Conservation (phyloP, 1,140 invertebrate species). For the Copidosoma floridanum region DNA sequence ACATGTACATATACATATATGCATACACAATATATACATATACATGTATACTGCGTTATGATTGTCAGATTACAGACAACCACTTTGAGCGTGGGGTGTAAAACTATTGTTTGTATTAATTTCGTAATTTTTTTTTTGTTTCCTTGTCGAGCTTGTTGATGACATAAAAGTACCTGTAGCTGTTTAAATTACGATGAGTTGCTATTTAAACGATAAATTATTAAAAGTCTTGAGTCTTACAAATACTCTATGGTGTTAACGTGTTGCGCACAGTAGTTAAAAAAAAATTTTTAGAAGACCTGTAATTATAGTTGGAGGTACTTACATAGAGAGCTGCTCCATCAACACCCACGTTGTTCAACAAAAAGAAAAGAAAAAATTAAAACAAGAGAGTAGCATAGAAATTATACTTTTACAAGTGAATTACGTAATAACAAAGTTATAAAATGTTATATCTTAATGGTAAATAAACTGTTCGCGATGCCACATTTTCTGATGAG, state of each 20-base stretch:
- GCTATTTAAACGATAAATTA: slow-evolving; percentile 2
- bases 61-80: background rate
- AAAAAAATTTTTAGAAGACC: slow-evolving; percentile 1
- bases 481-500: slow-evolving; percentile 2
- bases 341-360: slow-evolving; percentile 17
- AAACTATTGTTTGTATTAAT: no score
- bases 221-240: no score
- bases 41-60: no score
- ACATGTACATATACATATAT: background rate
- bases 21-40: no score
- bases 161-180: slow-evolving; percentile 14
- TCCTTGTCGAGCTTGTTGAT: slow-evolving; percentile 2
- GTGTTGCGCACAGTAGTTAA: slow-evolving; percentile 8
- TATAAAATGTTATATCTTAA: slow-evolving; percentile 14
- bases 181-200: slow-evolving; percentile 5
- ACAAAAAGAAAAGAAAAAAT: no score
- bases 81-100: slow-evolving; percentile 6
- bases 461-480: slow-evolving; percentile 12
- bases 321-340: no score
- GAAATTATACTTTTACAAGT: slow-evolving; percentile 19
- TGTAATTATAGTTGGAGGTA: slow-evolving; percentile 8
- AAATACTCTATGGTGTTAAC: no score
- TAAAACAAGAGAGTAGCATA: slow-evolving; percentile 16
- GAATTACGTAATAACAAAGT: slow-evolving; percentile 7
- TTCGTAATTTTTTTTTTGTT: slow-evolving; percentile 15